These are phyloP conservation scores for Galaxea fascicularis DNA, from an alignment of 92 coral and sea anemone species.

Conservation along the genomic window DNA sequence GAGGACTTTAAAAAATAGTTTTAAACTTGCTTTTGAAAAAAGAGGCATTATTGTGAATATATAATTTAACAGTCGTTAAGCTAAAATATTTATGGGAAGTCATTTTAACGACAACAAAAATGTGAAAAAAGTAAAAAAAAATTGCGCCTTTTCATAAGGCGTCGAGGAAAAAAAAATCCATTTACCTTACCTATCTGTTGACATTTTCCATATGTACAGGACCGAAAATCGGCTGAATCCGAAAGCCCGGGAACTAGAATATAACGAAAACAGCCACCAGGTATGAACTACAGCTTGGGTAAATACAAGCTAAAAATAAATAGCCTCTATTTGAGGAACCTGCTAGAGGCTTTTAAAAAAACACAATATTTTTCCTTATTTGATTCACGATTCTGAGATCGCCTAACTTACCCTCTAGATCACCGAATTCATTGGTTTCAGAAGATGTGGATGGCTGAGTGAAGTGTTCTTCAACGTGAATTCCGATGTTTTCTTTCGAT, in stretches of 20 bases:
- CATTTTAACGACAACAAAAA: background rate
- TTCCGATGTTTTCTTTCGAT: conserved; percentile 77
- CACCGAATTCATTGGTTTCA: conserved; percentile 59
- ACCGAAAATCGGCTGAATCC: conserved; percentile 77
- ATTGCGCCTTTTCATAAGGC: background rate
- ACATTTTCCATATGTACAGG: conserved; percentile 83
- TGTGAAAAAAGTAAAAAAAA: background rate
- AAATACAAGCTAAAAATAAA: background rate
- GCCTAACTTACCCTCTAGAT: conserved; percentile 76
- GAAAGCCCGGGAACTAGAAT: conserved; percentile 81
- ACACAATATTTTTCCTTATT: background rate
- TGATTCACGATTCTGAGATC: background rate
- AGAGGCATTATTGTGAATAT: conserved; percentile 2
- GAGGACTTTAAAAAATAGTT: background rate
- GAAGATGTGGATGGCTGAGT: conserved; percentile 83
- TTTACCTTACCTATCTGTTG: conserved; percentile 79
- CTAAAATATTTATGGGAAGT: conserved; percentile 44
- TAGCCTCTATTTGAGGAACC: conserved; percentile 11
- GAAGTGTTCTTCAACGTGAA: conserved; percentile 94
- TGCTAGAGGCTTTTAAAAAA: conserved; percentile 52
- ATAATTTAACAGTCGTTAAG: conserved; percentile 15
- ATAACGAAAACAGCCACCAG: conserved; percentile 30
- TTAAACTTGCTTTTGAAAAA: background rate
- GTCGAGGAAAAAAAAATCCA: background rate
- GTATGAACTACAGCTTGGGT: background rate